A percentile compares a stretch with the other conserved stretches of the same genome.
Evolutionary conservation across 2,113 vertebrate genomes (phyloP).

Genomic region (Phylloscopus trochiloides): DNA sequence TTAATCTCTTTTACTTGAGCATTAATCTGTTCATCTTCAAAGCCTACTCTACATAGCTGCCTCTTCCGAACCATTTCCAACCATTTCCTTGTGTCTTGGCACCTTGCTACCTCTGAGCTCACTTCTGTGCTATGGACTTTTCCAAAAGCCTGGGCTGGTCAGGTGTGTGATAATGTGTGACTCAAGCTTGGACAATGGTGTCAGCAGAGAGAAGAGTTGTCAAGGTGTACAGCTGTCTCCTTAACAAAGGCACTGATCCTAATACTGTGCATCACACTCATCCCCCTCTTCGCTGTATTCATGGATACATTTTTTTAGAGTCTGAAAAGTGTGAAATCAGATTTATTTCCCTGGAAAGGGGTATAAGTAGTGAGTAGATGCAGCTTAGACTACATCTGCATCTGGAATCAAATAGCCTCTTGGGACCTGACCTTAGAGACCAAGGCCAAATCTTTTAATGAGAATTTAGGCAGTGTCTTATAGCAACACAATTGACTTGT

Average conservation of each 20-base stretch:
- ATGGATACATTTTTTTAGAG: neutral
- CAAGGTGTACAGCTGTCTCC: neutral
- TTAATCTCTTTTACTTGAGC: neutral
- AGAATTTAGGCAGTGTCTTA: neutral
- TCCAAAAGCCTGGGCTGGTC: neutral
- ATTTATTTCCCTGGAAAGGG: neutral
- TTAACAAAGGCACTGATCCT: neutral
- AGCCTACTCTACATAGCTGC: neutral
- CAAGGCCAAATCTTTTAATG: constrained; percentile 23
- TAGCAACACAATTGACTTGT: neutral
- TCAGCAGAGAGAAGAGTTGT: neutral
- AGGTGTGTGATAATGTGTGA: neutral
- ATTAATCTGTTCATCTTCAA: neutral
- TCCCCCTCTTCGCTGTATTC: fast-evolving
- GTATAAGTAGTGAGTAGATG: neutral
- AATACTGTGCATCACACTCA: fast-evolving
- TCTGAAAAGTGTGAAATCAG: neutral
- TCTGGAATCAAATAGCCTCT: neutral
- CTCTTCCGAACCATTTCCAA: neutral
- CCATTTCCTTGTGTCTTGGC: neutral
- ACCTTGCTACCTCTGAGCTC: neutral
- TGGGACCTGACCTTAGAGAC: neutral
- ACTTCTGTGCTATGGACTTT: neutral
- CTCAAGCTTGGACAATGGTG: neutral
- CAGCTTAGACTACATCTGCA: neutral